Percentiles rank a stretch among this genome's conserved stretches.
phyloP scores from a whole-genome alignment of 2,113 vertebrate genomes.

The Cariama cristata region DNA sequence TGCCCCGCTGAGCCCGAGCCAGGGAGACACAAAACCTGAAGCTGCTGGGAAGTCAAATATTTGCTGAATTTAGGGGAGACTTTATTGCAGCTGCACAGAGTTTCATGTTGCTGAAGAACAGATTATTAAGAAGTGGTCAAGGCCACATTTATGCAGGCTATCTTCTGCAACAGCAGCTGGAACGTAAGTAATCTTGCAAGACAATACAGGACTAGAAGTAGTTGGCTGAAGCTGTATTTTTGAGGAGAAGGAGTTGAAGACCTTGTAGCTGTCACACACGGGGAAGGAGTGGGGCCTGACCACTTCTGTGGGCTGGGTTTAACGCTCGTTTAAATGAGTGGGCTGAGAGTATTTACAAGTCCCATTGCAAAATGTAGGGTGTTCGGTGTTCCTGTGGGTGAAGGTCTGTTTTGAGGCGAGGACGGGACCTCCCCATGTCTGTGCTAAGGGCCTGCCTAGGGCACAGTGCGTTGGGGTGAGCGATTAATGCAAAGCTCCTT shows the following conservation, averaged over 20 bases:
- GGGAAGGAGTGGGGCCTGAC: neutral
- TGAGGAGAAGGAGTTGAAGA: neutral
- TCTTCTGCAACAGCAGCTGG: neutral
- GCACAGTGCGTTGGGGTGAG: fast-evolving
- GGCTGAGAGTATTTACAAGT: neutral
- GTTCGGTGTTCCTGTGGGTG: neutral
- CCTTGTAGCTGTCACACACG: neutral
- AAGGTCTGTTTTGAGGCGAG: neutral
- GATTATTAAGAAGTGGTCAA: neutral
- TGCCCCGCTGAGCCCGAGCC: neutral
- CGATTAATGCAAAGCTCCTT: neutral
- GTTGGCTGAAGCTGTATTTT: neutral
- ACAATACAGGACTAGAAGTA: neutral
- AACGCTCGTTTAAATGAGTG: neutral
- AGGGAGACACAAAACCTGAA: neutral
- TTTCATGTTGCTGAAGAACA: neutral
- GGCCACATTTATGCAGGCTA: fast-evolving
- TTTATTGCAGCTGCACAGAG: neutral
- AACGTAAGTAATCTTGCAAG: neutral
- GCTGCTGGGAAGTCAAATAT: neutral
- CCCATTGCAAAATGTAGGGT: neutral
- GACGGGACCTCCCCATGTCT: neutral
- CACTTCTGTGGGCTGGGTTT: neutral
- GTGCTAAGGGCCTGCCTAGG: neutral
- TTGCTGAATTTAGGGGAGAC: neutral